Evolutionary conservation across 37 sponge, comb jelly and placozoan genomes (phyloP).

Genomic region (Axinella damicornis): DNA sequence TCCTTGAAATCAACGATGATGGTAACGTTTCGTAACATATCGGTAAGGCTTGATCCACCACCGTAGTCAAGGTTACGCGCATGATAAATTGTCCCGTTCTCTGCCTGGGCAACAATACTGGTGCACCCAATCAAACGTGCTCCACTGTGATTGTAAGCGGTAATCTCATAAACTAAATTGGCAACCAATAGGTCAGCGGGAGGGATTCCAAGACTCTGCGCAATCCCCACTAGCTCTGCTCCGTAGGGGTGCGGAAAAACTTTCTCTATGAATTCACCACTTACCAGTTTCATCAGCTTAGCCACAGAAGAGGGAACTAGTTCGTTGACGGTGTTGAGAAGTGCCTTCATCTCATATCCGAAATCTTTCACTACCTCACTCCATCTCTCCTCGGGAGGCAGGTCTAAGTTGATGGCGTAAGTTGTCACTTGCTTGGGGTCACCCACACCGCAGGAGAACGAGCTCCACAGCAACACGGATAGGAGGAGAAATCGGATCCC

Average conservation of each 20-base stretch:
- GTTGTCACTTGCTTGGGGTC: neutral
- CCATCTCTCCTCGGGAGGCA: slow-evolving; percentile 57
- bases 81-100: slow-evolving; percentile 82
- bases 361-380: slow-evolving; percentile 45
- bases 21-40: slow-evolving; percentile 58
- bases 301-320: slow-evolving; percentile 44
- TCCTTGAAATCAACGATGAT: slow-evolving; percentile 79
- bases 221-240: slow-evolving; percentile 68
- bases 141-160: slow-evolving; percentile 30
- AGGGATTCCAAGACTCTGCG: neutral
- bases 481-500: too few relatives aligned
- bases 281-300: neutral
- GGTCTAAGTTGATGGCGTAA: slow-evolving; percentile 68
- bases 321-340: slow-evolving; percentile 36
- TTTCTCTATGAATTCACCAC: slow-evolving; percentile 51
- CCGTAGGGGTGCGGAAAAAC: slow-evolving; percentile 76
- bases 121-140: slow-evolving; percentile 62
- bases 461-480: too few relatives aligned
- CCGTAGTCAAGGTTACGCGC: slow-evolving; percentile 90
- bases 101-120: slow-evolving; percentile 81
- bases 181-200: slow-evolving; percentile 22
- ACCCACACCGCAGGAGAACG: too few relatives aligned
- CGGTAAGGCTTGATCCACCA: neutral
- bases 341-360: neutral
- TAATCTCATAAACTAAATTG: slow-evolving; percentile 81